phyloP scores from a whole-genome alignment of 2,113 vertebrate genomes.

The Rutilus rutilus region DNA sequence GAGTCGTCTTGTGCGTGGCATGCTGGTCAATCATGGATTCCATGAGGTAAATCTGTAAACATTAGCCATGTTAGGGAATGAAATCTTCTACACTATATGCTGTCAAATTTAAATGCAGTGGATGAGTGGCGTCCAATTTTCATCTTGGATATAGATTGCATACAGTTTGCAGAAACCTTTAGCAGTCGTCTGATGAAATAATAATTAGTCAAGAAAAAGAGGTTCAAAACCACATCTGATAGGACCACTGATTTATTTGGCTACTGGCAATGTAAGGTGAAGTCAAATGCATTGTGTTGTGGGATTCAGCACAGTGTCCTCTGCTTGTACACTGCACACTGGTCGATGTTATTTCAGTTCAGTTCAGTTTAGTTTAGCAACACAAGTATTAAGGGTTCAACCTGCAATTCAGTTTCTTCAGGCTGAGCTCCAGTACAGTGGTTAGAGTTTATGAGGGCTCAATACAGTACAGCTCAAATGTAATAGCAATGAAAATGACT shows the following conservation, averaged over 20 bases:
- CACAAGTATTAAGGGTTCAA: not conserved
- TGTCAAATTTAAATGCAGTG: not conserved
- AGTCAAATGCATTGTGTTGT: too few species aligned
- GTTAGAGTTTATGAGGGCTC: not conserved
- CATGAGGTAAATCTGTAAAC: slow-evolving; percentile 80
- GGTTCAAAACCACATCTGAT: not conserved
- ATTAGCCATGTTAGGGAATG: not conserved
- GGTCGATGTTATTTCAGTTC: too few species aligned
- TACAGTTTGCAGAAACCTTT: not conserved
- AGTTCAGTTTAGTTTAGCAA: not conserved
- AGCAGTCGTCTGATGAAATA: too few species aligned
- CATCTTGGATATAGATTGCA: not conserved
- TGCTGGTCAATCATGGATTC: slow-evolving; percentile 92
- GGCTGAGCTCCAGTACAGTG: not conserved
- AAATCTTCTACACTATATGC: not conserved
- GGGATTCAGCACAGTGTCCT: too few species aligned
- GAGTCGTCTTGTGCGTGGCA: slow-evolving; percentile 91
- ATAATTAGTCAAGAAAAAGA: not conserved
- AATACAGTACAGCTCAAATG: not conserved
- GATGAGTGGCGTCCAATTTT: not conserved
- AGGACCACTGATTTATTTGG: not conserved
- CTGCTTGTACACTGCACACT: too few species aligned
- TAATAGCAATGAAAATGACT: not conserved
- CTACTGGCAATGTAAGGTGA: too few species aligned
- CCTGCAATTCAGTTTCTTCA: not conserved